Base-by-base conservation (phyloP, 2,888 invertebrate genomes). In the Trissonchulus latispiculum region DNA sequence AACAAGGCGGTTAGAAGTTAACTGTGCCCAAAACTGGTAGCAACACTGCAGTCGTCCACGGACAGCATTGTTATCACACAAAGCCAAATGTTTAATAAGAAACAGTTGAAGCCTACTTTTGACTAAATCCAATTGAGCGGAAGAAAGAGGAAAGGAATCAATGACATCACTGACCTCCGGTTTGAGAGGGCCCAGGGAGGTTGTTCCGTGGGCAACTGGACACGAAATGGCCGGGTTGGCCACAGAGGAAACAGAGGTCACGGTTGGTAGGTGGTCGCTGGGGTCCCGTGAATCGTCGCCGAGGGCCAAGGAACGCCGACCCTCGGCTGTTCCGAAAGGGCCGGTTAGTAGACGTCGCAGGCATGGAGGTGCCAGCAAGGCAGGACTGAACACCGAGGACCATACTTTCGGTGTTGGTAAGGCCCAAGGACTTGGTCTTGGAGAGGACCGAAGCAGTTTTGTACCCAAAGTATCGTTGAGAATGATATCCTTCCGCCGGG, bases 401-500 rank as follows among this genome's bases (percentile, higher is more conserved):
- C 28, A 64, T 18, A n/a, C 64, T 64, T n/a, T 64, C 28, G 31
- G 64, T 64, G 8, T 8, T 8, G 33, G 29, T 64, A 3, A 64
- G 64, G 31, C 28, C 64, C 28, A 64, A 64, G 28, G 64, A 64
- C 64, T 64, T 64, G 31, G 31, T 18, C 28, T 64, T 64, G 8
- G 8, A 8, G 8, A 64, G 28, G 28, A n/a, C 64, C 8, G 15
- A 15, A 64, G 64, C 64, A 15, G 64, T n/a, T 8, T n/a, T n/a
- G 28, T 18, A 64, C 64, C 64, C 64, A 64, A n/a, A 33, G 64
- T 15, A n/a, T 64, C 64, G 28, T 64, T 64, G 18, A 64, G 64
- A 3, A 28, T 29, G 8, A 64, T n/a, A 8, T 64, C 15, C 28
- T 64, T 64, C 48, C 48, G 48, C 8, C 48, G 48, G 8, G 8